Evolutionary conservation across 1,140 invertebrate species (phyloP).

Genomic region (Agrypnia vestita): DNA sequence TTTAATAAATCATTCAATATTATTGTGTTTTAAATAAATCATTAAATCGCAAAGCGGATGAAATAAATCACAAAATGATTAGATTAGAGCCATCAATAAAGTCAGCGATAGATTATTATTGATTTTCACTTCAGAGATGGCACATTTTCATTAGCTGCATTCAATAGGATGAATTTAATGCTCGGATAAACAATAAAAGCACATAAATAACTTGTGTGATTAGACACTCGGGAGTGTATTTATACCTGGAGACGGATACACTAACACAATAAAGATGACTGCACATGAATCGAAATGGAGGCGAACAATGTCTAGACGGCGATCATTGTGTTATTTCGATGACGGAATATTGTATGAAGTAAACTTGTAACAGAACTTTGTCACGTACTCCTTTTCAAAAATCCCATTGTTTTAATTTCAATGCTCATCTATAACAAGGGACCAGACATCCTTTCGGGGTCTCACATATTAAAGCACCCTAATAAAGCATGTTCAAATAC

Average conservation of each 20-base stretch:
- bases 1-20: no score
- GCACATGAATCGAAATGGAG: constrained; percentile 17
- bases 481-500: background rate
- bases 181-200: no score
- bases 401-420: constrained; percentile 59
- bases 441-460: constrained; percentile 52
- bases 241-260: background rate
- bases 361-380: constrained; percentile 37
- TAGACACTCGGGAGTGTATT: no score
- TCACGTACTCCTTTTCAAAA: constrained; percentile 56
- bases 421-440: constrained; percentile 57
- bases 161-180: no score
- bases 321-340: constrained; percentile 55
- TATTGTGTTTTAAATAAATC: no score
- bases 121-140: no score
- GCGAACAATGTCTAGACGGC: constrained; percentile 51
- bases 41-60: no score
- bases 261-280: background rate
- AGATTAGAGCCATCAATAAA: no score
- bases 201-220: no score
- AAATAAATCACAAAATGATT: no score
- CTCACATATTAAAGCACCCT: constrained; percentile 29
- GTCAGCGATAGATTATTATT: no score
- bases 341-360: constrained; percentile 55
- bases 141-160: no score